Base-by-base conservation (phyloP, 2,888 invertebrate genomes). In the Apamea crenata region DNA sequence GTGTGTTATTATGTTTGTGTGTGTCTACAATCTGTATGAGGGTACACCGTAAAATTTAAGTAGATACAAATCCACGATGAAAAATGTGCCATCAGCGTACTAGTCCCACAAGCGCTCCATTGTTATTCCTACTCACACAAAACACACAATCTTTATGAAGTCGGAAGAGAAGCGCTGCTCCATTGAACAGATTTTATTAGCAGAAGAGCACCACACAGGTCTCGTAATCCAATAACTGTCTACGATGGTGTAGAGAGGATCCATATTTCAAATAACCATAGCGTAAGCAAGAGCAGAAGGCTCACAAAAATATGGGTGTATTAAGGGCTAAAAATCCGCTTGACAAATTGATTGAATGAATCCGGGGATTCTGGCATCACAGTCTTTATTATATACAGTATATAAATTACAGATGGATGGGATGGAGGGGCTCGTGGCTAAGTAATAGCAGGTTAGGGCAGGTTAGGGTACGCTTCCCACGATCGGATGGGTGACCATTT, bases 221-320 rank as follows among this genome's bases (percentile, higher is more conserved):
- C 82, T 82, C 80, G 77, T 85, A 89, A 92, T 91, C 90, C 90
- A 91, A 91, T 91, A 90, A 90, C 87, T 91, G 90, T 91, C 90
- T 87, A 73, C 81, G 74, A 82, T 83, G 86, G 82, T 83, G 82
- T 81, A 74, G 76, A 84, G 80, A 80, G 70, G 79, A 87, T 78
- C 82, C 88, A 88, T 89, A 88, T 87, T 89, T 90, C 86, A 87
- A 87, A 87, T 87, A 82, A 78, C 44, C 65, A 32, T 14, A 32
- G 3, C 8, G 29, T 16, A 40, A 18, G 44, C 0, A 59, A 16
- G 1, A 1, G 0, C 75, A 83, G 80, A 83, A 87, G 84, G 66
- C 0, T 25, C 32, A 61, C 4, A 3, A 21, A 50, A 44, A 4
- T 56, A 0, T n/a, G 32, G 8, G 0, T 72, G 1, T 21, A 53